Conservation (phyloP, 2,113 vertebrate species). For the Aspiorhynchus laticeps region DNA sequence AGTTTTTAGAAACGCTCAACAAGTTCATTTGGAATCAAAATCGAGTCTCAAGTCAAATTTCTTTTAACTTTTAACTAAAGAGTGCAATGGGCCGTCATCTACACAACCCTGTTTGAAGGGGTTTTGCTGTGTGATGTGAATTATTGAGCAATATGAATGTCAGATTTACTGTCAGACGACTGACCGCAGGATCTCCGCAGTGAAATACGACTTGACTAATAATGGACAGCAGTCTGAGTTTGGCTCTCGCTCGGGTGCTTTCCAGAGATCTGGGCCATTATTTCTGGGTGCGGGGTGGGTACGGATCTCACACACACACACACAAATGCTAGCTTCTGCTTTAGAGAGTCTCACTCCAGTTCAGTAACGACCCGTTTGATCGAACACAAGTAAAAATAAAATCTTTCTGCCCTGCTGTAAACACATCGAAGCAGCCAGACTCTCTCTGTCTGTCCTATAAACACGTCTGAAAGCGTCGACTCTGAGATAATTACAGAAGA, state of each 20-base stretch:
- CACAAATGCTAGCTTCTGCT: not conserved
- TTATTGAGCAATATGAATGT: not conserved
- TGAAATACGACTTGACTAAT: not conserved
- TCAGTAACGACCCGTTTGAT: not conserved
- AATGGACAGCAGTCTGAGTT: not conserved
- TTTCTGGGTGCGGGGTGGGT: not conserved
- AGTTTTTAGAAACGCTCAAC: not conserved
- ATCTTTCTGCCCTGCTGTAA: not conserved
- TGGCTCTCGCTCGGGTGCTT: not conserved
- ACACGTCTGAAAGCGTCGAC: slow-evolving; percentile 51
- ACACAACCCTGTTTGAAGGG: not conserved
- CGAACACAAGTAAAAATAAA: not conserved
- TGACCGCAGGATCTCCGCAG: not conserved
- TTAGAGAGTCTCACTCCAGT: not conserved
- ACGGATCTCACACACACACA: not conserved
- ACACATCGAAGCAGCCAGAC: not conserved
- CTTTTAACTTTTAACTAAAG: too few relatives aligned
- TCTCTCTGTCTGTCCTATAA: slow-evolving; percentile 29
- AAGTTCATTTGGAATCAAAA: not conserved
- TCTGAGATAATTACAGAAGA: slow-evolving; percentile 4
- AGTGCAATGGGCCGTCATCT: not conserved
- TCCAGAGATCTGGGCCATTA: not conserved
- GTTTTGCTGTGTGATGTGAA: not conserved
- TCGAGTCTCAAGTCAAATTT: not conserved
- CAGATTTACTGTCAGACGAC: not conserved